These are phyloP conservation scores for Ophonus ardosiacus DNA, from an alignment of 2,888 invertebrate species.

Conservation along the genomic window DNA sequence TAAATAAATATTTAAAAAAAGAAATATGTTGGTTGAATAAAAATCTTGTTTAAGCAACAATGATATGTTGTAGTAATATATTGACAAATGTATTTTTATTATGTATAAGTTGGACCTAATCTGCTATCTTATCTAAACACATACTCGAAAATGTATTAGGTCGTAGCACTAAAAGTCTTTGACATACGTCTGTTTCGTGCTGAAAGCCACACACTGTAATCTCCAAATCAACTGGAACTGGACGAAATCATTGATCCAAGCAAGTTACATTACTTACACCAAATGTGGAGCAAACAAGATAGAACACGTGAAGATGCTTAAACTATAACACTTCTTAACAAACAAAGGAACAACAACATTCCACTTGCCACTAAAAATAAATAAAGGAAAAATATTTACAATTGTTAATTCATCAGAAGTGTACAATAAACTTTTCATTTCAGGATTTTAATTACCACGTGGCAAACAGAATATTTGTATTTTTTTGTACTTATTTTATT, in stretches of 20 bases:
- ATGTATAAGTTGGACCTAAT: constrained; percentile 64
- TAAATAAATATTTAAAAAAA: no score
- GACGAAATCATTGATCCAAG: constrained; percentile 27
- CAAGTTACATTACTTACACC: constrained; percentile 57
- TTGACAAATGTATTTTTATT: constrained; percentile 63
- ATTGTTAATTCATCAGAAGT: no score
- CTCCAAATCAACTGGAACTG: constrained; percentile 8
- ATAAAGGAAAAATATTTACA: no score
- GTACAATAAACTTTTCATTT: no score
- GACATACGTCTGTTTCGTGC: constrained; percentile 61
- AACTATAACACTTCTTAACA: constrained; percentile 17
- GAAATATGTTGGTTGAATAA: constrained; percentile 37
- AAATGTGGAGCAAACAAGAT: constrained; percentile 44
- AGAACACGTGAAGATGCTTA: constrained; percentile 24
- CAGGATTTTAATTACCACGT: background rate
- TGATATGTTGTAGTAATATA: constrained; percentile 63
- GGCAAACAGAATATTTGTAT: background rate
- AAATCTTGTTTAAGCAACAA: constrained; percentile 61
- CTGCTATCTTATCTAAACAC: constrained; percentile 63
- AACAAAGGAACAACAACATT: background rate
- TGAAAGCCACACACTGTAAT: constrained; percentile 61
- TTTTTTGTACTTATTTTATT: background rate
- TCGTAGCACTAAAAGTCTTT: constrained; percentile 63
- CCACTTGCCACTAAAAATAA: background rate
- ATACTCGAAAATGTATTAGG: constrained; percentile 63